Percentiles rank a stretch among this genome's conserved stretches.
Conservation (phyloP, 2,113 vertebrate species). For the Sander lucioperca region DNA sequence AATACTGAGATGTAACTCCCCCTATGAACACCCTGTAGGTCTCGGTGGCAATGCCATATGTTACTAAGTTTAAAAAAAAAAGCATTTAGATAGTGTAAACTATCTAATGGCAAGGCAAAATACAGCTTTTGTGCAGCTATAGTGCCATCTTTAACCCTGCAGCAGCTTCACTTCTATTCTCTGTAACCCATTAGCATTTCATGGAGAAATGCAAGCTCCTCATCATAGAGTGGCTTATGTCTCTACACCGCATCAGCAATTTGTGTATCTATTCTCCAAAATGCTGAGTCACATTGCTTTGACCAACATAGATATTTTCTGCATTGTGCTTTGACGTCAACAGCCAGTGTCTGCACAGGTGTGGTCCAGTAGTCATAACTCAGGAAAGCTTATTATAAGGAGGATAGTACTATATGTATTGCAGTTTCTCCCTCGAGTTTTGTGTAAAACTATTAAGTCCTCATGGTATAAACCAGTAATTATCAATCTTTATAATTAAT, state of each 20-base stretch:
- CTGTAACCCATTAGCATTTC: conserved; percentile 28
- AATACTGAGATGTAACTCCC: conserved; percentile 6
- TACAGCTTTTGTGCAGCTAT: neutral
- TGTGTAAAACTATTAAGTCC: conserved; percentile 7
- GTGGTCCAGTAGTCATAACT: conserved; percentile 11
- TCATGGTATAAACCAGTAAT: conserved; percentile 45
- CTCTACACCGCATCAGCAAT: conserved; percentile 61
- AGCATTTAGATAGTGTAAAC: neutral
- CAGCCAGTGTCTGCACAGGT: conserved; percentile 47
- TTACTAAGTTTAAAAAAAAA: neutral
- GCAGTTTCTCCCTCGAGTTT: conserved; percentile 11
- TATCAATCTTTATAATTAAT: conserved; percentile 57
- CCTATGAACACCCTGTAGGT: neutral
- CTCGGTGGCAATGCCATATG: neutral
- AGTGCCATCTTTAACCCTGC: conserved; percentile 1
- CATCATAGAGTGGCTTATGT: conserved; percentile 28
- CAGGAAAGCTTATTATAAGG: conserved; percentile 11
- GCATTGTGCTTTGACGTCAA: conserved; percentile 50
- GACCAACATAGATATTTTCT: conserved; percentile 34
- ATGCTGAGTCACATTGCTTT: conserved; percentile 69
- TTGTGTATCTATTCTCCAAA: conserved; percentile 38
- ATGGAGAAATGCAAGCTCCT: conserved; percentile 25
- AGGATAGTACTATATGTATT: neutral
- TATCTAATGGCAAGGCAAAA: neutral
- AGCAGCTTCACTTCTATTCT: conserved; percentile 3